phyloP scores from a whole-genome alignment of 1,140 invertebrate species.

The Diorhabda elongata region DNA sequence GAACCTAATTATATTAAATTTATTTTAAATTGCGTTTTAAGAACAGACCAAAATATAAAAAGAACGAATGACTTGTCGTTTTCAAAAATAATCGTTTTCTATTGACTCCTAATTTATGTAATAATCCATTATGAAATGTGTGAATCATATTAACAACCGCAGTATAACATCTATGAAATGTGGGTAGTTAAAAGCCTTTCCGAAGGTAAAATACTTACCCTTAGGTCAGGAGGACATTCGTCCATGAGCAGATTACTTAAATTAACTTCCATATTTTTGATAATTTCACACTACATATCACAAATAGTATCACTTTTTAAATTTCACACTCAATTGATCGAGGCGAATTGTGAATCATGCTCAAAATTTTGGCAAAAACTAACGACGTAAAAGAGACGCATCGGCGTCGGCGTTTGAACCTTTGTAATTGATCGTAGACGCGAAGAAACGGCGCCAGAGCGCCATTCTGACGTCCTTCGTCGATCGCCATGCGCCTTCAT shows the following conservation, averaged over 20 bases:
- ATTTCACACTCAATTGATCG: background rate
- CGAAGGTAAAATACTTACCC: slow-evolving; percentile 8
- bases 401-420: background rate
- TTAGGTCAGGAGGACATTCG: slow-evolving; percentile 19
- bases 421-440: slow-evolving; percentile 14
- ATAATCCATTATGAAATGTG: too few species aligned
- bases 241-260: slow-evolving; percentile 16
- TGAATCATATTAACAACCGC: too few species aligned
- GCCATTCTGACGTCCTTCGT: background rate
- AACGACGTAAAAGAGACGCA: background rate
- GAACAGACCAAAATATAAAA: too few species aligned
- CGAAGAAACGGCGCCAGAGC: slow-evolving; percentile 7
- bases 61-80: too few species aligned
- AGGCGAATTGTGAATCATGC: background rate
- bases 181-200: too few species aligned
- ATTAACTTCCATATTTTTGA: slow-evolving; percentile 5
- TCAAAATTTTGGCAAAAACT: background rate
- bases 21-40: too few species aligned
- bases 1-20: too few species aligned
- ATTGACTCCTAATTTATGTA: too few species aligned
- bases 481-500: slow-evolving; percentile 14
- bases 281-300: background rate
- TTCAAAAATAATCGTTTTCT: too few species aligned
- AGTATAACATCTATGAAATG: too few species aligned
- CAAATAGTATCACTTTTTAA: slow-evolving; percentile 5